Evolutionary conservation across 64 coral and sea anemone species (phyloP).

Genomic region (Stichodactyla helianthus): DNA sequence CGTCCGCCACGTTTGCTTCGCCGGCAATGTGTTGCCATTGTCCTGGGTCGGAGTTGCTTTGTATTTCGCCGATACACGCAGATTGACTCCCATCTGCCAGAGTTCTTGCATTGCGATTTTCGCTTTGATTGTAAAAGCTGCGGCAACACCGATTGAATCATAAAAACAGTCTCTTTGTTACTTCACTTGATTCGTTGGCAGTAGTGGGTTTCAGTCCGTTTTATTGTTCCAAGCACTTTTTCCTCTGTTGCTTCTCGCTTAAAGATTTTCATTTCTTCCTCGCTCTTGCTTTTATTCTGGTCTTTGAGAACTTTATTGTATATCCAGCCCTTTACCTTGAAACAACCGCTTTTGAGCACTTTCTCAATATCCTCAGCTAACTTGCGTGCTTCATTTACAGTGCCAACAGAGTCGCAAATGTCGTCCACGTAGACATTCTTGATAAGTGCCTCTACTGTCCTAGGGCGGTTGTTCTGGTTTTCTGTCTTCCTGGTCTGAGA

Average conservation of each 20-base stretch:
- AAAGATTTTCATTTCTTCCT: background rate
- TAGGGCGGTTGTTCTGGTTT: background rate
- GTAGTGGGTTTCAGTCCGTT: conserved; percentile 14
- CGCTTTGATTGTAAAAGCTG: conserved; percentile 20
- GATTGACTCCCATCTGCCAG: conserved; percentile 39
- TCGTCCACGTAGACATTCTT: conserved; percentile 48
- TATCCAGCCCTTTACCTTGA: conserved; percentile 37
- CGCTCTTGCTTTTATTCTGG: background rate
- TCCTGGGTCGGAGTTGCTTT: conserved; percentile 48
- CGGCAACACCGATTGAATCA: conserved; percentile 33
- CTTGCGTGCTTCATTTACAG: background rate
- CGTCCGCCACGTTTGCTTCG: conserved; percentile 55
- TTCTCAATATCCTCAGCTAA: conserved; percentile 21
- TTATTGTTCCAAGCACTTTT: conserved; percentile 29
- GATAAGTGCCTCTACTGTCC: conserved; percentile 10
- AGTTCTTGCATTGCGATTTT: conserved; percentile 41
- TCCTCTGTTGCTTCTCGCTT: conserved; percentile 13
- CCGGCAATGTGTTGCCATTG: conserved; percentile 68
- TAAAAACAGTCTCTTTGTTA: conserved; percentile 51
- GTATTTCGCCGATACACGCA: conserved; percentile 54
- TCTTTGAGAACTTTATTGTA: conserved; percentile 16
- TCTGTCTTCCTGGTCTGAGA: too few species aligned
- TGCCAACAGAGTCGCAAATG: conserved; percentile 30
- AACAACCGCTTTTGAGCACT: background rate
- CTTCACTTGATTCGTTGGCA: background rate